Evolutionary conservation across 92 coral and sea anemone genomes (phyloP), one percentile per base, ranked within the genome.

Genomic region (Porites divaricata): DNA sequence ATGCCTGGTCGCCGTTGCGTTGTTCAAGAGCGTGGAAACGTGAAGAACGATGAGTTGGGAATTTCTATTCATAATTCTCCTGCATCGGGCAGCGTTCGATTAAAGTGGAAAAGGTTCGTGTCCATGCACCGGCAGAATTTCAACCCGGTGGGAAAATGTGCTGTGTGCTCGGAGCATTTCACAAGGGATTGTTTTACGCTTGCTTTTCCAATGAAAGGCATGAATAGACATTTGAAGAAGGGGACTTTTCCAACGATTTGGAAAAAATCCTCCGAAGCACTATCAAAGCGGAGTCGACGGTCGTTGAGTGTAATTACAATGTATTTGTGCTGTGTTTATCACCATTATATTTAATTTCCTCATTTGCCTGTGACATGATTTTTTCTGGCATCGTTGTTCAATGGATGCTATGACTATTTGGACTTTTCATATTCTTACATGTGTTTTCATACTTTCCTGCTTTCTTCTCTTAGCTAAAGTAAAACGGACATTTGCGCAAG

Each of bases 181-280:
- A 35, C 45, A 35, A 35, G 45, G 45, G 45, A 35, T 35, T 35
- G 45, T 35, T 35, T 35, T 35, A 63, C 21, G 0, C 67, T 63
- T 63, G 67, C 67, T 17, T 63, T 63, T 63, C 67, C 67, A 63
- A 63, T 63, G 67, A 63, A 63, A 63, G 67, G 67, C 67, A 63
- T 63, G 67, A 16, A n/a, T 10, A 23, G 21, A 4, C 3, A 35
- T 35, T 4, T 35, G 45, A 35, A 35, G 45, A 35, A 35, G 0
- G 0, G 45, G 45, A 35, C 6, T 5, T 35, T 35, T 35, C 45
- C 45, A 35, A 35, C 45, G 6, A 35, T 35, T 35, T 35, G 45
- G 45, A 35, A 35, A 35, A 35, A 35, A 35, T 35, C 45, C 0
- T 35, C 45, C 4, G 45, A 5, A 35, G 4, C 45, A 35, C 45